These are phyloP conservation scores for Atopsyche davidsoni DNA, from an alignment of 1,140 invertebrate genomes.

Conservation along the genomic window DNA sequence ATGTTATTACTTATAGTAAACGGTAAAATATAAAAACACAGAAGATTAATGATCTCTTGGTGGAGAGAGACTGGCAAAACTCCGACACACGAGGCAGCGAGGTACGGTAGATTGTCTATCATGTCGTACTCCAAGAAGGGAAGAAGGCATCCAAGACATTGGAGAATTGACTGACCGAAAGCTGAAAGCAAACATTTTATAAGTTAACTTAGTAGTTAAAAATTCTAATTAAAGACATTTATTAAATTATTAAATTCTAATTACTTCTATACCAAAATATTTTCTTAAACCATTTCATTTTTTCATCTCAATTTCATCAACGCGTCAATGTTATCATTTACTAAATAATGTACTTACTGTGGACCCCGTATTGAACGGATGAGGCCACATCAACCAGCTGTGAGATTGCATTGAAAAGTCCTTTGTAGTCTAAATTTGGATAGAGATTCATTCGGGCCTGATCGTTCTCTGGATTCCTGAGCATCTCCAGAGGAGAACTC, in stretches of 20 bases:
- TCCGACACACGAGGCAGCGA: conserved; percentile 88
- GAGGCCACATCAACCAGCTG: conserved; percentile 77
- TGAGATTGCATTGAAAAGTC: conserved; percentile 80
- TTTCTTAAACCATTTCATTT: too few species aligned
- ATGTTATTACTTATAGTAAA: conserved; percentile 84
- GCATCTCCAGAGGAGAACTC: conserved; percentile 82
- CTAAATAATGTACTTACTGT: conserved; percentile 55
- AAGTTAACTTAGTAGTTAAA: conserved; percentile 10
- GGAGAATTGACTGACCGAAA: conserved; percentile 84
- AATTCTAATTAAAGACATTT: conserved; percentile 1
- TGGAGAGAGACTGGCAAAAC: conserved; percentile 86
- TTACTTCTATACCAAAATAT: too few species aligned
- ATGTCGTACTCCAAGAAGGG: conserved; percentile 95
- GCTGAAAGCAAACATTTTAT: conserved; percentile 52
- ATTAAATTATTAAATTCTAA: background rate
- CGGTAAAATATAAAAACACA: conserved; percentile 94
- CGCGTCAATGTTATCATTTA: too few species aligned
- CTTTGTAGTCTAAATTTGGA: conserved; percentile 92
- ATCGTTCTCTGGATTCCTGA: conserved; percentile 80
- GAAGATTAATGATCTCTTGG: conserved; percentile 89
- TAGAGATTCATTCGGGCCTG: conserved; percentile 79
- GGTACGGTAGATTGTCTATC: conserved; percentile 91
- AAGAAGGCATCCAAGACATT: conserved; percentile 85
- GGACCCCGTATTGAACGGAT: conserved; percentile 74
- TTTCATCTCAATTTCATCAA: too few species aligned